Evolutionary conservation across 1,140 invertebrate genomes (phyloP).

Genomic region (Homalodisca vitripennis): DNA sequence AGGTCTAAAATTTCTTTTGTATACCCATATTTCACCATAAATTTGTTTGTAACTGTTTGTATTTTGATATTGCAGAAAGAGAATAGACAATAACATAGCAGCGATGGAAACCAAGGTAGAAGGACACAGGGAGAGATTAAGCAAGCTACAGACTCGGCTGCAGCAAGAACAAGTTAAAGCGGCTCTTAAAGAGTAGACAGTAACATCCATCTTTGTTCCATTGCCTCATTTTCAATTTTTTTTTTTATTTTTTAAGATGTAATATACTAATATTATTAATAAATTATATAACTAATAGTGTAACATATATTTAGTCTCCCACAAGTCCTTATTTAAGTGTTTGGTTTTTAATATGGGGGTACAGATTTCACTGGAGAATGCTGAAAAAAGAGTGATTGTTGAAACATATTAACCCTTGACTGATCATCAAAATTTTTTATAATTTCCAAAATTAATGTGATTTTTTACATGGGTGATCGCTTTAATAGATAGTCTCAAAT

Average conservation of each 20-base stretch:
- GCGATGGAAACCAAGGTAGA: conserved; percentile 82
- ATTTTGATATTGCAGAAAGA: conserved; percentile 63
- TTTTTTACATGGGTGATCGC: too few species aligned
- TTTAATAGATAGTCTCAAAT: too few species aligned
- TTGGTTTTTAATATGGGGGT: neutral
- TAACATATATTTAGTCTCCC: neutral
- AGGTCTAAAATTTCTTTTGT: too few species aligned
- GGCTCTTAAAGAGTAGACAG: conserved; percentile 26
- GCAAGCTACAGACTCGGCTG: conserved; percentile 79
- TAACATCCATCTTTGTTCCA: neutral
- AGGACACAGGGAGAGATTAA: conserved; percentile 66
- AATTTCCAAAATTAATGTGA: too few species aligned
- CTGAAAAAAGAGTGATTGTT: too few species aligned
- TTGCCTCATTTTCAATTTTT: neutral
- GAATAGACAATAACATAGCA: conserved; percentile 71
- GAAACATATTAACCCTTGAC: too few species aligned
- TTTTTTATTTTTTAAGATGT: neutral
- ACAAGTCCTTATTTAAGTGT: neutral
- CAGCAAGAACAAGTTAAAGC: conserved; percentile 53
- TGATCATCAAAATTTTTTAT: too few species aligned
- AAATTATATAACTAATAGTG: neutral
- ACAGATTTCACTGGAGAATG: neutral
- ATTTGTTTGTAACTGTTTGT: too few species aligned
- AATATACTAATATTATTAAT: neutral
- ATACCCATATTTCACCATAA: too few species aligned